Conservation (phyloP, 2,888 invertebrate species). For the Incurvaria masculella region DNA sequence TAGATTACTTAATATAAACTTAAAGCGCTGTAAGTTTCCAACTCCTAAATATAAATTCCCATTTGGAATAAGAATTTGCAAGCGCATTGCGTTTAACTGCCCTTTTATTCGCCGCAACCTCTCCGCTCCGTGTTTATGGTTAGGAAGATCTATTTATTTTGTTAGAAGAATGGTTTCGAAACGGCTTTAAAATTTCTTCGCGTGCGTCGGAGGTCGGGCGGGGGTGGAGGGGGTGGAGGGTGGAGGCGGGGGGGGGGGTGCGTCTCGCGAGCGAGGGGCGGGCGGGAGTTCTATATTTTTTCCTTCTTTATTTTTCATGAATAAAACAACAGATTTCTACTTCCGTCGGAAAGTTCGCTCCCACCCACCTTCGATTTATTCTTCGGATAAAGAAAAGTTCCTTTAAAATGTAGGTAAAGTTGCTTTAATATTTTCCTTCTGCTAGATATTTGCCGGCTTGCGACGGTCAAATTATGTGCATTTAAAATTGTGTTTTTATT, state of each 20-base stretch:
- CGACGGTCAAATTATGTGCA: constrained; percentile 43
- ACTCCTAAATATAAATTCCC: no score
- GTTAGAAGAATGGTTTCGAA: neutral
- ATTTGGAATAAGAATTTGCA: neutral
- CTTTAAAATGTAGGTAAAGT: constrained; percentile 51
- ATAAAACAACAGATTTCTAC: constrained; percentile 55
- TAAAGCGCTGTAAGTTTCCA: no score
- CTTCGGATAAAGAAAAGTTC: constrained; percentile 52
- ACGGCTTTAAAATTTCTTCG: neutral
- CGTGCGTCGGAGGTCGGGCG: neutral
- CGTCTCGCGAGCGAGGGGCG: neutral
- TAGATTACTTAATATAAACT: no score
- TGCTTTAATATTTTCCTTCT: constrained; percentile 52
- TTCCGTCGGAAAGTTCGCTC: constrained; percentile 40
- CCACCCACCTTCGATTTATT: constrained; percentile 56
- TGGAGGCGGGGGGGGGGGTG: constrained; percentile 2
- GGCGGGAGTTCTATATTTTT: constrained; percentile 4
- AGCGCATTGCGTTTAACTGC: neutral
- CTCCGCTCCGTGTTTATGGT: neutral
- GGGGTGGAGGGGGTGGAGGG: neutral
- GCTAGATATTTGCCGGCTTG: constrained; percentile 40
- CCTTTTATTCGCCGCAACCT: neutral
- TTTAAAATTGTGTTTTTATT: constrained; percentile 38
- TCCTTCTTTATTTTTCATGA: constrained; percentile 46
- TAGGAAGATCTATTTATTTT: neutral